Base-by-base conservation (phyloP, 2,797 vertebrate species). In the Apodemus agrarius region DNA sequence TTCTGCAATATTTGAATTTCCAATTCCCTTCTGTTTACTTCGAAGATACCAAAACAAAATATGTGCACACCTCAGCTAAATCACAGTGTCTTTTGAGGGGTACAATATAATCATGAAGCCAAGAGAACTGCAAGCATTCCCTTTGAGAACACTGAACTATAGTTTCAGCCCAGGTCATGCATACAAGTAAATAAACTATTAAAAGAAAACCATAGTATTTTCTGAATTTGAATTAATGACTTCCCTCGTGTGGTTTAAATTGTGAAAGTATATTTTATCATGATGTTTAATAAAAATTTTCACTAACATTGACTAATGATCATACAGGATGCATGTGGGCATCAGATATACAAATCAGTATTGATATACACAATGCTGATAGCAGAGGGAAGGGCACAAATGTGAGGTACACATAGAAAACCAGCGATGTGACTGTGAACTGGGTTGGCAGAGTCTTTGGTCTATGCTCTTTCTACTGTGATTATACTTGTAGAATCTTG, bases 41-140 rank as follows among this genome's bases (percentile, higher is more conserved):
- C 85, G 22, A 90, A 95, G 92, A 37, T 31, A 72, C 8, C 49
- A 93, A 78, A 90, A 16, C 31, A 76, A 93, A 75, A 31, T n/a
- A 10, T 65, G 13, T 54, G 1, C 22, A 90, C 11, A 40, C 75
- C 26, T 84, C 4, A 61, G 24, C 21, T 59, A 92, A 93, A 61
- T 5, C 17, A 52, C 4, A 46, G 2, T 46, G 34, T 54, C 21
- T 65, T 93, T 74, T 78, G 65, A 69, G 7, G 10, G 22, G 8
- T 59, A 69, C 8, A 78, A 85, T 85, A 65, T 46, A 54, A 4
- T 21, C 17, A 75, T 5, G 21, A 14, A 78, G 26, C 61, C 46
- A 85, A 37, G 67, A 72, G 29, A 67, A 57, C n/a, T 1, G 13
- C n/a, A 88, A n/a, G 4, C 34, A 37, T 78, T 40, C 81, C 4